phyloP scores from a whole-genome alignment of 1,140 invertebrate genomes.

The Bombus impatiens region DNA sequence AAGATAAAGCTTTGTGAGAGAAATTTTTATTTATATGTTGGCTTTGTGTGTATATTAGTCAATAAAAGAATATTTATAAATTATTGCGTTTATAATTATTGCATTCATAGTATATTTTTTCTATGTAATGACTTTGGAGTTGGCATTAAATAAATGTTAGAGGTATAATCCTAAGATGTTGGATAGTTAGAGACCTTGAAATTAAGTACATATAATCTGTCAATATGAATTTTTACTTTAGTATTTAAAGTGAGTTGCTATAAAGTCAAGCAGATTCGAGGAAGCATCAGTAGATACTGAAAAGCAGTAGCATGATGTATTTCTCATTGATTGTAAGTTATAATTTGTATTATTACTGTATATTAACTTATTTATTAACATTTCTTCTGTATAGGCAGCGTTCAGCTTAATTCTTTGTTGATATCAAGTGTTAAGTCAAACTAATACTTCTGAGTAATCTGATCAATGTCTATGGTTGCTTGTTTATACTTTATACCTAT shows the following conservation, averaged over 20 bases:
- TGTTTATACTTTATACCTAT: slow-evolving; percentile 54
- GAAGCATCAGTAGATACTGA: slow-evolving; percentile 12
- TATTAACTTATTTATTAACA: slow-evolving; percentile 13
- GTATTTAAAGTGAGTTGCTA: slow-evolving; percentile 34
- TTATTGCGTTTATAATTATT: slow-evolving; percentile 36
- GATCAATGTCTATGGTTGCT: slow-evolving; percentile 52
- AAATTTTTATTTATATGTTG: slow-evolving; percentile 36
- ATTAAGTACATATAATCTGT: slow-evolving; percentile 51
- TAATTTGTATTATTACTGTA: background rate
- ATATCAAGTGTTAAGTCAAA: slow-evolving; percentile 35
- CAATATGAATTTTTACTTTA: slow-evolving; percentile 35
- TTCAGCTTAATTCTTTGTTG: slow-evolving; percentile 10
- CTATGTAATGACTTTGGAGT: background rate
- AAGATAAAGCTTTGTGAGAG: slow-evolving; percentile 73
- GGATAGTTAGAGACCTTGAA: slow-evolving; percentile 34
- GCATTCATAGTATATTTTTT: background rate
- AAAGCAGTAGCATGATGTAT: slow-evolving; percentile 49
- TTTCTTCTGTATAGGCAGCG: slow-evolving; percentile 16
- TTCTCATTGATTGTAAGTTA: slow-evolving; percentile 54
- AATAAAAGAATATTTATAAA: slow-evolving; percentile 54
- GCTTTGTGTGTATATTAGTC: slow-evolving; percentile 47
- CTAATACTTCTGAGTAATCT: slow-evolving; percentile 45
- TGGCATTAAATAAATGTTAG: background rate
- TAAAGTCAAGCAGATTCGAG: slow-evolving; percentile 38
- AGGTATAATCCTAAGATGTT: slow-evolving; percentile 39